Evolutionary conservation across 1,140 invertebrate genomes (phyloP).

Genomic region (Eumeta japonica): DNA sequence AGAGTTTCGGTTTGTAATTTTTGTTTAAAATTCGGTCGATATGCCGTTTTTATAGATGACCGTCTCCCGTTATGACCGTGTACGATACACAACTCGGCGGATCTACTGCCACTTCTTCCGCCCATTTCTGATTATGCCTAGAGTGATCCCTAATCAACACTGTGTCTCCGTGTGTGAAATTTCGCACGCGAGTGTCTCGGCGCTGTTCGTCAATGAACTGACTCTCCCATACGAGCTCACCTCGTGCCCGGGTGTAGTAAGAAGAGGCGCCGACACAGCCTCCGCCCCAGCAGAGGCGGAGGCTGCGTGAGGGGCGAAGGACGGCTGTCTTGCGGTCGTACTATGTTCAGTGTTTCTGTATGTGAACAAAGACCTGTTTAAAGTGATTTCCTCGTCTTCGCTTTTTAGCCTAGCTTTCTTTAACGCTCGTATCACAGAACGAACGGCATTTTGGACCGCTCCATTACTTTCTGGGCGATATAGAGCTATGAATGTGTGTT

Average conservation of each 20-base stretch:
- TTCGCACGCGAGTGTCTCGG: background rate
- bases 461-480: conserved; percentile 8
- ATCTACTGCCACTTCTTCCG: background rate
- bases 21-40: too few species aligned
- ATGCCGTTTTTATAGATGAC: background rate
- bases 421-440: conserved; percentile 5
- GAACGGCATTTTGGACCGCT: conserved; percentile 4
- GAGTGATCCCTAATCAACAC: conserved; percentile 9
- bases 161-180: conserved; percentile 5
- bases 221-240: background rate
- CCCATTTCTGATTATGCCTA: background rate
- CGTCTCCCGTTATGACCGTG: conserved; percentile 1
- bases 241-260: conserved; percentile 2
- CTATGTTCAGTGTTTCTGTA: conserved; percentile 6
- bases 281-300: conserved; percentile 3
- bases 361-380: conserved; percentile 5
- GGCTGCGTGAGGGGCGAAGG: too few species aligned
- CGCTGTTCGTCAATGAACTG: conserved; percentile 4
- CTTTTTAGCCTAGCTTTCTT: conserved; percentile 7
- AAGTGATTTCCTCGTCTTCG: background rate
- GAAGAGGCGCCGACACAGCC: conserved; percentile 3
- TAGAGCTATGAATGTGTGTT: conserved; percentile 3
- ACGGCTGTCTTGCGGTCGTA: conserved; percentile 1
- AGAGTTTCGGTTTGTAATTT: too few species aligned
- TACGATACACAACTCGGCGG: conserved; percentile 4